Base-by-base conservation (phyloP, 2,113 vertebrate genomes). In the Ciconia boyciana region DNA sequence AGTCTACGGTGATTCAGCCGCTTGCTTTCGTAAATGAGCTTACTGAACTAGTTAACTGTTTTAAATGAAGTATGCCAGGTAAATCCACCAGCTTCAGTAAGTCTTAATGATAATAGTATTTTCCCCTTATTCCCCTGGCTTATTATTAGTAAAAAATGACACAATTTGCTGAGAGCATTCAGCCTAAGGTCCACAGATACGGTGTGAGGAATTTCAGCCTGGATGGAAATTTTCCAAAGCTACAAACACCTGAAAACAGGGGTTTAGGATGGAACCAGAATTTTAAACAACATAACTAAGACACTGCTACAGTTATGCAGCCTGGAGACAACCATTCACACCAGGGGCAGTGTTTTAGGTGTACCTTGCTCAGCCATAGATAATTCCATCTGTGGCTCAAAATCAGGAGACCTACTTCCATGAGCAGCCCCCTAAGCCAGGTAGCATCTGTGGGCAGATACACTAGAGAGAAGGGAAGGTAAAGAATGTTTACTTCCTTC, bases 291-390 rank as follows among this genome's bases (percentile, higher is more conserved):
- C 13, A 9, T 29, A 55, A 57, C 43, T 55, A 34, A 78, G 60
- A 17, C 54, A 28, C 16, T 39, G 64, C 20, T 58, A 54, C 13
- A 21, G 4, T 75, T 71, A 26, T 13, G 10, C 51, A 60, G 11
- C 16, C 68, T 86, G 60, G 36, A 83, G 48, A 78, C n/a, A 90
- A 3, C 3, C 8, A 36, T 60, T 87, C 36, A 43, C 0, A 0
- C 4, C 0, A 0, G 32, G 4, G 22, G 4, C 31, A 77, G 22
- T n/a, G 24, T 8, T 92, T 83, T 71, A 80, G 6, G 4, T 41
- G 22, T 41, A 15, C 1, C 0, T 68, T 79, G 18, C 20, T 86
- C n/a, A 71, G n/a, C 11, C 29, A 18, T 4, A 58, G 31, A 13
- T 49, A 54, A 61, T 52, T 86, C 58, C 29, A 61, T 31, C 49